A percentile compares a stretch with the other conserved stretches of the same genome.
phyloP scores from a whole-genome alignment of 2,888 invertebrate genomes.

The Apeira syringaria region DNA sequence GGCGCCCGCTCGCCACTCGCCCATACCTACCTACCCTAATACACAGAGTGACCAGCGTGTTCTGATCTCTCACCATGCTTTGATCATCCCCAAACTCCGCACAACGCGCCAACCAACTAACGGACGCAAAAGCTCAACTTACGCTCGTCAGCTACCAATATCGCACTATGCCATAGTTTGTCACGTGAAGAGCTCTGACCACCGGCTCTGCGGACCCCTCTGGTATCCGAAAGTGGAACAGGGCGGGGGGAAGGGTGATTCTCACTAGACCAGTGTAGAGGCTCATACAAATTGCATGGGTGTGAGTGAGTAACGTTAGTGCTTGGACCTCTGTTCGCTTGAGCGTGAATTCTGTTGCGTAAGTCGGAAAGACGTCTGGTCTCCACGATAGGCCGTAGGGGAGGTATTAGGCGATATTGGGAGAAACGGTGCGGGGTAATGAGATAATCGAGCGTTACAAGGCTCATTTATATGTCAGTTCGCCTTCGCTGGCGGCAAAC shows the following conservation, averaged over 20 bases:
- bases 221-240: slow-evolving; percentile 42
- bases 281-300: slow-evolving; percentile 75
- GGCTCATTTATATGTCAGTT: slow-evolving; percentile 31
- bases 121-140: slow-evolving; percentile 44
- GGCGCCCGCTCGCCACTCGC: slow-evolving; percentile 74
- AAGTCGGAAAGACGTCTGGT: slow-evolving; percentile 78
- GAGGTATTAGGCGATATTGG: slow-evolving; percentile 62
- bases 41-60: slow-evolving; percentile 48
- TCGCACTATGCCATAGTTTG: slow-evolving; percentile 77
- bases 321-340: slow-evolving; percentile 76
- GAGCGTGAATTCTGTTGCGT: slow-evolving; percentile 82
- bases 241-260: slow-evolving; percentile 49
- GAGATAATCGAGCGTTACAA: slow-evolving; percentile 45
- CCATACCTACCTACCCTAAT: slow-evolving; percentile 72
- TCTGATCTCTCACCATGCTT: slow-evolving; percentile 42
- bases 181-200: slow-evolving; percentile 74
- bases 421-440: slow-evolving; percentile 49
- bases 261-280: slow-evolving; percentile 40
- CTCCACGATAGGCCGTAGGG: slow-evolving; percentile 44
- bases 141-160: slow-evolving; percentile 59
- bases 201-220: slow-evolving; percentile 60
- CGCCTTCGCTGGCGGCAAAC: neutral
- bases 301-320: slow-evolving; percentile 78
- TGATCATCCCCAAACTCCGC: slow-evolving; percentile 25
- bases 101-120: slow-evolving; percentile 25